Conservation (phyloP, 2,797 vertebrate species). For the Melanotaenia pygmaea region DNA sequence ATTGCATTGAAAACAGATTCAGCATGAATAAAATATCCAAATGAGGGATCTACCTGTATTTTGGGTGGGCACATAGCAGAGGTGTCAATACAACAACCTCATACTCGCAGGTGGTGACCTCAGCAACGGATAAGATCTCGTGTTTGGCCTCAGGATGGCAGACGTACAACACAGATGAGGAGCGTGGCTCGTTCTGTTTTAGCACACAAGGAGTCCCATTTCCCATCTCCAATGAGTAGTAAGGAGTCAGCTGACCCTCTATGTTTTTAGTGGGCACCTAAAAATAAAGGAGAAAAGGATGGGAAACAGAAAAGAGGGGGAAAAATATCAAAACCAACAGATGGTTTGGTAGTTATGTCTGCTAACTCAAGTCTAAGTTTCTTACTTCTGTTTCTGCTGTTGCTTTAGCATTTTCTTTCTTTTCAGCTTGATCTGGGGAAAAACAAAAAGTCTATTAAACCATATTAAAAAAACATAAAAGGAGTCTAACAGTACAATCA, state of each 20-base stretch:
- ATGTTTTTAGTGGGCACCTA: slow-evolving; percentile 96
- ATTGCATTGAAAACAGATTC: neutral
- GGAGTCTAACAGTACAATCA: neutral
- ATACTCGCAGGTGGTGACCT: slow-evolving; percentile 97
- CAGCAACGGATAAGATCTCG: slow-evolving; percentile 96
- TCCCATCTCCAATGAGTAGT: slow-evolving; percentile 91
- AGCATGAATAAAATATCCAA: neutral
- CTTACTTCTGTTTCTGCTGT: slow-evolving; percentile 70
- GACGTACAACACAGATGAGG: slow-evolving; percentile 91
- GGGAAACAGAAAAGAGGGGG: neutral
- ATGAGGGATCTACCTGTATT: slow-evolving; percentile 87
- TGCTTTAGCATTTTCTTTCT: slow-evolving; percentile 54
- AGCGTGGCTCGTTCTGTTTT: slow-evolving; percentile 89
- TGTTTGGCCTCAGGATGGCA: slow-evolving; percentile 98
- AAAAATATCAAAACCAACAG: neutral
- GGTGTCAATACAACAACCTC: slow-evolving; percentile 97
- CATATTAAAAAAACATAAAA: neutral
- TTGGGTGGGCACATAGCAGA: slow-evolving; percentile 93
- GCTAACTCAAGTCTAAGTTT: neutral
- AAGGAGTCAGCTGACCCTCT: slow-evolving; percentile 97
- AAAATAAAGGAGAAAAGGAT: neutral
- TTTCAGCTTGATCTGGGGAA: slow-evolving; percentile 63
- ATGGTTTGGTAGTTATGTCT: neutral
- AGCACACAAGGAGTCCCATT: slow-evolving; percentile 94
- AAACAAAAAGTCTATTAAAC: neutral